Conservation (phyloP, 1,140 invertebrate species). For the Bathynomus jamesi region DNA sequence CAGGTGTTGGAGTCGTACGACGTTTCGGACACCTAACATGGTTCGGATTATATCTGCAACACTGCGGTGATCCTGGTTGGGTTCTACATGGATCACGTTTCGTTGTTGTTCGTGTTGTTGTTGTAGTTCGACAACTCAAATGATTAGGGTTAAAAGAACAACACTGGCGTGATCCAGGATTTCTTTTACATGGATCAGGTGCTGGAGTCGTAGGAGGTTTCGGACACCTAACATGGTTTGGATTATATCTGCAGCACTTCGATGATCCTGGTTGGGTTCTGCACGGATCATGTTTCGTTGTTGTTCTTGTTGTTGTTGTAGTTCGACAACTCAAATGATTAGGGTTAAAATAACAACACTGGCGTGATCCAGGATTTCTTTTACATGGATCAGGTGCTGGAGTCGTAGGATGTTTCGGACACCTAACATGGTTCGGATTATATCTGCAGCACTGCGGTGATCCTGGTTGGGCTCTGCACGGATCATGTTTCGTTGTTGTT, state of each 20-base stretch:
- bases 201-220: neutral
- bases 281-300: too few species aligned
- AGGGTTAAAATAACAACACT: too few species aligned
- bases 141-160: conserved; percentile 2
- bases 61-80: neutral
- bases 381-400: too few species aligned
- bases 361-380: too few species aligned
- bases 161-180: conserved; percentile 6
- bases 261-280: conserved; percentile 1
- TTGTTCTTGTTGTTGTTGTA: too few species aligned
- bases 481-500: conserved; percentile 13
- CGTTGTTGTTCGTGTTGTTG: neutral
- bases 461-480: too few species aligned
- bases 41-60: conserved; percentile 17
- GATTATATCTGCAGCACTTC: conserved; percentile 8
- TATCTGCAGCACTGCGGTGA: too few species aligned
- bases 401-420: too few species aligned
- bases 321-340: too few species aligned
- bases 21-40: conserved; percentile 5
- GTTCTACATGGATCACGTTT: conserved; percentile 3
- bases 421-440: too few species aligned
- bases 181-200: conserved; percentile 5
- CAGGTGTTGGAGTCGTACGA: conserved; percentile 9
- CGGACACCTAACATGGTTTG: conserved; percentile 6
- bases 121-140: conserved; percentile 10